These are phyloP conservation scores for Coryphaenoides rupestris DNA, from an alignment of 2,113 vertebrate species.

Conservation along the genomic window DNA sequence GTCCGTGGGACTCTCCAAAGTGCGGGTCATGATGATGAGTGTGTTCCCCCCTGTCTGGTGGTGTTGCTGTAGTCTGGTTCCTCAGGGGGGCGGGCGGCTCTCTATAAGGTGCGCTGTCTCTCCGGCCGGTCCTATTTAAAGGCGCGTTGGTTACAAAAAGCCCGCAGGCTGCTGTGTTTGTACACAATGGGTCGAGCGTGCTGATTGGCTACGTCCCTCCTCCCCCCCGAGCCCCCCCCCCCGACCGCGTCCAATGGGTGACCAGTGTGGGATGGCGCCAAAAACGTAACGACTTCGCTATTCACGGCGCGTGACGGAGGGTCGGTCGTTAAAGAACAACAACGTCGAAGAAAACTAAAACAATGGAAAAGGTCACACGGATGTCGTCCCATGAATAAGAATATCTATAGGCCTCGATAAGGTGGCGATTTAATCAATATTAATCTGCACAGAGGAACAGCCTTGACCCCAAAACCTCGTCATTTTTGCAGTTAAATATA, in stretches of 20 bases:
- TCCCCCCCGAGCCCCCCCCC: not conserved
- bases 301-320: not conserved
- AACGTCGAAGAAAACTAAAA: not conserved
- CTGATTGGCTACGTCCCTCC: conserved; percentile 46
- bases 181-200: conserved; percentile 32
- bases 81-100: not conserved
- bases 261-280: too few relatives aligned
- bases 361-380: too few relatives aligned
- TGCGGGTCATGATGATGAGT: conserved; percentile 23
- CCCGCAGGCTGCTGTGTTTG: conserved; percentile 31
- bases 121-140: conserved; percentile 33
- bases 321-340: not conserved
- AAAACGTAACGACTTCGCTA: not conserved
- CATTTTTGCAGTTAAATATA: too few relatives aligned
- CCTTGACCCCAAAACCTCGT: too few relatives aligned
- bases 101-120: not conserved
- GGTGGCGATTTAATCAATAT: too few relatives aligned
- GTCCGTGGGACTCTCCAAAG: conserved; percentile 35
- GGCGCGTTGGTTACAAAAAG: not conserved
- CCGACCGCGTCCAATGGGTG: too few relatives aligned
- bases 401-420: too few relatives aligned
- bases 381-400: too few relatives aligned
- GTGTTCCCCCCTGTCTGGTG: conserved; percentile 16
- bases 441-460: too few relatives aligned
- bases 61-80: not conserved